Evolutionary conservation across 2,888 invertebrate species (phyloP).

Genomic region (Conops quadrifasciatus): DNA sequence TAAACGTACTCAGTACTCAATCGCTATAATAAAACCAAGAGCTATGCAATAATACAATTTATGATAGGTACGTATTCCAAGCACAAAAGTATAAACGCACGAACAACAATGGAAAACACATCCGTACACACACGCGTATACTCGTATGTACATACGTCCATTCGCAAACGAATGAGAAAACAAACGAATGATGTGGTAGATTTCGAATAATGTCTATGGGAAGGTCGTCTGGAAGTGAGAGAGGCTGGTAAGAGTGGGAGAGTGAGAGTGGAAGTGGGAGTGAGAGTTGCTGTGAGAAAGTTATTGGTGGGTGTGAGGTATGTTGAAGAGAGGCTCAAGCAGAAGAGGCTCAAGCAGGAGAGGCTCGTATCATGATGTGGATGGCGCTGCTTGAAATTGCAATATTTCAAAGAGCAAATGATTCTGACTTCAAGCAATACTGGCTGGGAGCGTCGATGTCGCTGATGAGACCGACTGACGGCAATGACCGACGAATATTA

Average conservation of each 20-base stretch:
- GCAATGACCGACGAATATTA: conserved; percentile 7
- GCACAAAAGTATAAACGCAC: not conserved
- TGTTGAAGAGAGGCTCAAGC: no score
- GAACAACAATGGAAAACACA: no score
- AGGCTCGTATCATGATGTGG: not conserved
- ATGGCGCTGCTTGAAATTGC: conserved; percentile 22
- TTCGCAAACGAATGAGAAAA: no score
- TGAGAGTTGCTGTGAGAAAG: no score
- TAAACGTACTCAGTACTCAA: conserved; percentile 20
- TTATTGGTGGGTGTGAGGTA: no score
- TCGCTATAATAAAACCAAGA: conserved; percentile 34
- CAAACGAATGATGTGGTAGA: no score
- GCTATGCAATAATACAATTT: conserved; percentile 40
- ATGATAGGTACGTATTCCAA: conserved; percentile 35
- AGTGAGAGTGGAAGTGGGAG: no score
- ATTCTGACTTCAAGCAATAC: conserved; percentile 15
- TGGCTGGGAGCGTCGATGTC: conserved; percentile 3
- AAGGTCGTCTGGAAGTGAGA: not conserved
- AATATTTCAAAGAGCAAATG: conserved; percentile 26
- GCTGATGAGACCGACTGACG: not conserved
- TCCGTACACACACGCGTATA: no score
- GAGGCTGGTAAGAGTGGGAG: not conserved
- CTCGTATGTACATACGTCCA: no score
- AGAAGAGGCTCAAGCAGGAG: not conserved
- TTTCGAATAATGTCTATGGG: not conserved